A percentile compares a stretch with the other conserved stretches of the same genome.
Conservation (phyloP, 2,113 vertebrate species). For the Pterocles burchelli region DNA sequence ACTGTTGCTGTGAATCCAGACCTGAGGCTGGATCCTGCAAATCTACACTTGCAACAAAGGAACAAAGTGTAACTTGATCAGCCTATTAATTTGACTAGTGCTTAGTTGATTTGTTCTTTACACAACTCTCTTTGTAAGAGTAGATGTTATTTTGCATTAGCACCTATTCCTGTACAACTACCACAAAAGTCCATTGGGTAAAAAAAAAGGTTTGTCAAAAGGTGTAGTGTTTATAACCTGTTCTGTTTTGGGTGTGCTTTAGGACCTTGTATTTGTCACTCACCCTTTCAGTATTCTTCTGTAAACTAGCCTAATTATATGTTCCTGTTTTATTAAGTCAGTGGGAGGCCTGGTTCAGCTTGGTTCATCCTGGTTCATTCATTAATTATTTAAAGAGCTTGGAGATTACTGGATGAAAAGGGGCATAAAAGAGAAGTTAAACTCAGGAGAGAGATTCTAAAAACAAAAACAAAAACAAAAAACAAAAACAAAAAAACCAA, state of each 20-base stretch:
- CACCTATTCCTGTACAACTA: neutral
- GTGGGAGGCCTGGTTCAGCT: neutral
- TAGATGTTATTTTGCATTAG: neutral
- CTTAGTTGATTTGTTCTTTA: neutral
- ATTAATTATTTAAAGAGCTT: conserved; percentile 51
- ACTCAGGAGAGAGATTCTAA: neutral
- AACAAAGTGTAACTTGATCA: neutral
- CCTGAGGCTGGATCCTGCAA: fast-evolving
- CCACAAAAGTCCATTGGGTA: neutral
- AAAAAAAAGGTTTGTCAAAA: neutral
- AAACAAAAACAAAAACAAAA: neutral
- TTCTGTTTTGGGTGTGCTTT: neutral
- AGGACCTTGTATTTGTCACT: conserved; percentile 12
- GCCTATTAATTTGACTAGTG: neutral
- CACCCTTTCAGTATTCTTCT: neutral
- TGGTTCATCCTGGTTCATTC: conserved; percentile 5
- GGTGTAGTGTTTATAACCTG: neutral
- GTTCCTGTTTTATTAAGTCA: conserved; percentile 30
- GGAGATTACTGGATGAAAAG: neutral
- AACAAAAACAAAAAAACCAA: neutral
- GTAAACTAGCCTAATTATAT: conserved; percentile 37
- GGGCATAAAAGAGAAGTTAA: neutral
- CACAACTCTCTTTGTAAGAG: neutral
- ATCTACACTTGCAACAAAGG: neutral
- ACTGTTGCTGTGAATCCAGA: neutral